These are phyloP conservation scores for Scolopax rusticola DNA, from an alignment of 2,797 vertebrate genomes.

Conservation along the genomic window DNA sequence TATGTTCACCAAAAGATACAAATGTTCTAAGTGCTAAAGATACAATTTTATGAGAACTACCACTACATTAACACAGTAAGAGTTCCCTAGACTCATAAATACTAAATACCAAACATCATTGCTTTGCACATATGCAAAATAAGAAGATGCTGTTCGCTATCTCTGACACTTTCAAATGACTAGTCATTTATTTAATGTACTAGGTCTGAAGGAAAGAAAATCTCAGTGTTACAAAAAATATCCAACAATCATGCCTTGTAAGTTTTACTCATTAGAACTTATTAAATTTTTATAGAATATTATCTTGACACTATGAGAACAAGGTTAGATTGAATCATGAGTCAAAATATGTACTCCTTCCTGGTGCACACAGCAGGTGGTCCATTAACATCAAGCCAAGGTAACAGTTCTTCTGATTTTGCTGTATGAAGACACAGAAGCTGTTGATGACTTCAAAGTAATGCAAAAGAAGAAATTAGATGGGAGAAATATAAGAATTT, in stretches of 20 bases:
- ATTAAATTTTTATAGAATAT: conserved; percentile 13
- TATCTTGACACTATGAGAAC: neutral
- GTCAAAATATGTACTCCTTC: neutral
- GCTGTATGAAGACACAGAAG: neutral
- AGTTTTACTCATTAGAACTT: conserved; percentile 28
- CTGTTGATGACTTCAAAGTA: neutral
- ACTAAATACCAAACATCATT: conserved; percentile 6
- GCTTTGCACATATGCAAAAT: neutral
- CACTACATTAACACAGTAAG: neutral
- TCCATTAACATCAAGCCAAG: neutral
- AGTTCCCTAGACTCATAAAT: conserved; percentile 49
- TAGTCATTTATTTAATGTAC: neutral
- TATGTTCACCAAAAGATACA: neutral
- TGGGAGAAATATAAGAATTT: neutral
- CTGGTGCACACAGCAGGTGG: neutral
- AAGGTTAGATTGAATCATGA: neutral
- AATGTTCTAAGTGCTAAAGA: neutral
- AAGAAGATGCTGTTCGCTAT: neutral
- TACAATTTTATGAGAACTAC: neutral
- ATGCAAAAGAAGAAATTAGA: neutral
- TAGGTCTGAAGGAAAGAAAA: conserved; percentile 1
- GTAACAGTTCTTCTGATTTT: neutral
- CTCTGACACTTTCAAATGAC: conserved; percentile 28
- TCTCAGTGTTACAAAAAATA: neutral
- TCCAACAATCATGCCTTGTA: neutral